Base-by-base conservation (phyloP, 2,797 vertebrate species). In the Enoplosus armatus region DNA sequence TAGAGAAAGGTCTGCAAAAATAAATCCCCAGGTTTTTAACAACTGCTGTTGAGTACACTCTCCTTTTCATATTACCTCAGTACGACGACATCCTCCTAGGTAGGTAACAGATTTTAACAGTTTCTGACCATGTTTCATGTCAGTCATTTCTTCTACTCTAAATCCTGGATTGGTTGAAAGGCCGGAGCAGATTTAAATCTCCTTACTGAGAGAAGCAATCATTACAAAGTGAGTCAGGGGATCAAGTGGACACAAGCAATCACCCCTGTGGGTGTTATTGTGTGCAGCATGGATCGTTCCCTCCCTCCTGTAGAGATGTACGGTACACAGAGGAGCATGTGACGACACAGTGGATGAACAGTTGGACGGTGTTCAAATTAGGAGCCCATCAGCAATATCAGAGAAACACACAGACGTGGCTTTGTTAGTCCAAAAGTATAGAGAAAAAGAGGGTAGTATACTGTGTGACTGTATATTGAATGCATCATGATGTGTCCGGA, bases 171-270 rank as follows among this genome's bases (percentile, higher is more conserved):
- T 85, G 79, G 83, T 84, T 75, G 67, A 84, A 85, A 67, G 68
- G 64, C 78, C 24, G 73, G 31, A 83, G 81, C 86, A 84, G 77
- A 87, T 91, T 90, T 87, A 91, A 93, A 93, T 94, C 92, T 92
- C 83, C 72, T 93, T 91, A 90, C 64, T 65, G 74, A 84, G 77
- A 83, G 87, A 93, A 90, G 88, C 89, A 93, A 94, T 94, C 90
- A 91, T 90, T 76, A 86, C 75, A 88, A 90, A 88, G 86, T 83
- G 81, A 91, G 90, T 87, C 72, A n/a, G 67, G 82, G 84, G 91
- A 92, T 92, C 86, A 93, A 84, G 76, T 80, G 61, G 79, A 85
- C 71, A 69, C 75, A 73, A 84, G 83, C 82, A 80, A 77, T 90
- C 82, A 70, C 79, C 73, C 80, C 63, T 12, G 62, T 69, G 70